Percentiles rank a stretch among this genome's conserved stretches.
These are phyloP conservation scores for Salmo trutta DNA, from an alignment of 2,797 vertebrate genomes.

Conservation along the genomic window DNA sequence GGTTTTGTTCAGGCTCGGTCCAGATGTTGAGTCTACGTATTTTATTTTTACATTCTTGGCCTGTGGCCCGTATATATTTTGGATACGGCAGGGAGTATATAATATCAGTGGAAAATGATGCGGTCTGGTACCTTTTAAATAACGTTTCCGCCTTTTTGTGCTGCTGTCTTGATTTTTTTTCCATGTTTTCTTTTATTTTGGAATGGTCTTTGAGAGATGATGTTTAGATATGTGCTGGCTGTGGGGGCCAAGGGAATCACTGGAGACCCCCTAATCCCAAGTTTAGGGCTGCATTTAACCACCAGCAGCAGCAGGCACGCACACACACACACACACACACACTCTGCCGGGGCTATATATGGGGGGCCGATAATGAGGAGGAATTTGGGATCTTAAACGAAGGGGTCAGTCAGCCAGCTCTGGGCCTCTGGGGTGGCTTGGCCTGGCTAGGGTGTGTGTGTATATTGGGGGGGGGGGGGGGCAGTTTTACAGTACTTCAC, in stretches of 20 bases:
- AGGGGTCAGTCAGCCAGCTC: constrained; percentile 63
- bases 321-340: constrained; percentile 27
- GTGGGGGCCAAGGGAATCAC: constrained; percentile 64
- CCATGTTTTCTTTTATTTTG: constrained; percentile 99
- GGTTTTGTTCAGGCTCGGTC: constrained; percentile 97
- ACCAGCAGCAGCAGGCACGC: background rate
- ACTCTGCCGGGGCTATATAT: constrained; percentile 40
- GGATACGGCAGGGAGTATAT: constrained; percentile 98
- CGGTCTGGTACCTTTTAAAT: constrained; percentile 99
- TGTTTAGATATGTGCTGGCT: constrained; percentile 79
- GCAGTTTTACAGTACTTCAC: constrained; percentile 47
- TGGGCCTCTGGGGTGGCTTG: constrained; percentile 45
- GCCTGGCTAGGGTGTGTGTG: constrained; percentile 30
- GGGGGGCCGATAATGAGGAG: constrained; percentile 58
- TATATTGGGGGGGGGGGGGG: constrained; percentile 5
- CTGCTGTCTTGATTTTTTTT: constrained; percentile 99
- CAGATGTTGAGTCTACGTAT: constrained; percentile 99
- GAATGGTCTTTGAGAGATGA: constrained; percentile 78
- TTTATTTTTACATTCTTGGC: constrained; percentile 97
- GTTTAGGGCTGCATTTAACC: constrained; percentile 10
- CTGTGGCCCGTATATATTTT: constrained; percentile 96
- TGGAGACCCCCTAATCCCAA: constrained; percentile 56
- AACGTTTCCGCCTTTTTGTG: constrained; percentile 99
- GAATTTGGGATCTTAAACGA: constrained; percentile 61
- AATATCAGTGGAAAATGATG: constrained; percentile 99